Base-by-base conservation (phyloP, 2,888 invertebrate species). In the Nephrocerus scutellatus region DNA sequence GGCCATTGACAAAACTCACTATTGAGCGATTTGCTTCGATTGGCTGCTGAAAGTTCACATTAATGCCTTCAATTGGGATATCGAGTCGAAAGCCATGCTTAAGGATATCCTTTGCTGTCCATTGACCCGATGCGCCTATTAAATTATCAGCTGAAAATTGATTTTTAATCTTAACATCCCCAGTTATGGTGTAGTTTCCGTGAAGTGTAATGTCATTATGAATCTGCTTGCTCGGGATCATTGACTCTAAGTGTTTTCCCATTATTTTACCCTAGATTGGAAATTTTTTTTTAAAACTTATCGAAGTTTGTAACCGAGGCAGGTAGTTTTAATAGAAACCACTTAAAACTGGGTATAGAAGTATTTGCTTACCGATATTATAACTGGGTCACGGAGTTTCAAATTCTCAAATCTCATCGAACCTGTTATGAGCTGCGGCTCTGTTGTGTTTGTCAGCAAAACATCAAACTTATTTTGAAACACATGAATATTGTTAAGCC, bases 401-500 rank as follows among this genome's bases (percentile, higher is more conserved):
- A 75, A 54, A 40, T 64, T 60, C 30, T 70, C 64, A 39, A 75
- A 70, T 6, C 49, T 52, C 52, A 74, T 74, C 2, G 49, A 23
- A 2, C 71, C 72, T 2, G 57, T 59, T 4, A 76, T 63, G 21
- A 63, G 50, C 51, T 75, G 75, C 1, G 61, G 57, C 22, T 64
- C 53, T 14, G 58, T 50, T 1, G 64, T 53, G 34, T 71, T 51
- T 33, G 59, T 66, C 12, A 72, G 52, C 26, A 76, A 53, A 10
- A 73, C 61, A 52, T 73, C 69, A 15, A 76, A 55, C 43, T 62
- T 59, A 10, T 63, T 62, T 10, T 70, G 52, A 13, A 50, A 52
- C 0, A 75, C 71, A 20, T 62, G 56, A 38, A 76, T 70, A 30
- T 70, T 63, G 55, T 75, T 73, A 15, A 76, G 54, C 23, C 66